A percentile compares a stretch with the other conserved stretches of the same genome.
Evolutionary conservation across 2,113 vertebrate genomes (phyloP).

Genomic region (Oenanthe melanoleuca): DNA sequence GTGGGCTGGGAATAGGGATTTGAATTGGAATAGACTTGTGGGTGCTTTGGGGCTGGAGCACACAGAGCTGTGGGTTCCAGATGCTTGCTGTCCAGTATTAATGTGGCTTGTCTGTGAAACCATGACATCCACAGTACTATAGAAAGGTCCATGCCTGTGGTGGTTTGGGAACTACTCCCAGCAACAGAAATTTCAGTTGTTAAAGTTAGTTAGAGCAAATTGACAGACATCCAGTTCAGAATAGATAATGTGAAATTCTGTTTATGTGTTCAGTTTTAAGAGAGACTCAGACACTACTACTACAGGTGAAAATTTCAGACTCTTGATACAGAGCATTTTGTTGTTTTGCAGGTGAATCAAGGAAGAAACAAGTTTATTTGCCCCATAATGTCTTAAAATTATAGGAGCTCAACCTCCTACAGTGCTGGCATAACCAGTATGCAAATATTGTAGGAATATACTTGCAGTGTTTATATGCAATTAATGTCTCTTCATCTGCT

Average conservation of each 20-base stretch:
- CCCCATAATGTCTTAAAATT: neutral
- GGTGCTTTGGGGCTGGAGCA: conserved; percentile 73
- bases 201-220: conserved; percentile 40
- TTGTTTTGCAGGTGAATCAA: neutral
- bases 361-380: neutral
- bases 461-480: neutral
- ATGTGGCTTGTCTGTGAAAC: conserved; percentile 80
- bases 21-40: conserved; percentile 72
- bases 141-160: conserved; percentile 69
- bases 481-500: neutral
- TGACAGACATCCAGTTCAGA: neutral
- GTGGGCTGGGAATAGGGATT: conserved; percentile 71
- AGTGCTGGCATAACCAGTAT: neutral
- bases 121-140: conserved; percentile 71
- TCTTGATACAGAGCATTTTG: neutral
- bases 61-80: conserved; percentile 77
- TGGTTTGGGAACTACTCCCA: conserved; percentile 67
- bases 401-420: neutral
- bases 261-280: neutral
- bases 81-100: conserved; percentile 75
- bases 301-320: neutral
- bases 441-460: neutral
- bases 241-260: neutral
- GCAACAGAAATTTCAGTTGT: conserved; percentile 47
- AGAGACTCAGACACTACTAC: neutral